Evolutionary conservation across 2,888 invertebrate species (phyloP), one percentile per base, ranked within the genome.

Genomic region (Nomada ferruginata): DNA sequence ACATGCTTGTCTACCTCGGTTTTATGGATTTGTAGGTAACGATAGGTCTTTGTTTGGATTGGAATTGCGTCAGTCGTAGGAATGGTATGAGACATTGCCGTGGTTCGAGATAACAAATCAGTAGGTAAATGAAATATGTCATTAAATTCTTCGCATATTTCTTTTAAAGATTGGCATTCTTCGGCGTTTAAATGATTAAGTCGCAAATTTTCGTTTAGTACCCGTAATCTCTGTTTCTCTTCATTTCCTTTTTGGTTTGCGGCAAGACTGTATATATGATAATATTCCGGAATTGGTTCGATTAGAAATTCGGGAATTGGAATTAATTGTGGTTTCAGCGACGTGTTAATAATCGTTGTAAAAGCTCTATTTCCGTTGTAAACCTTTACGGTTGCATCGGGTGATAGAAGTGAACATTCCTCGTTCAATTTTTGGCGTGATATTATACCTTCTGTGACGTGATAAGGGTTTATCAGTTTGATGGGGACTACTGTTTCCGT

Each of bases 401-500:
- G 26, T 26, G 26, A 26, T 26, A 26, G 26, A 2, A 26, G 26
- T 26, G 26, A 26, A 26, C 2, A 26, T 52, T 42, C 29, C 7
- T 29, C 29, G 52, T 29, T 55, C 42, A 10, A 66, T 66, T 55
- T 69, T 13, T 13, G 69, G 69, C 20, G 59, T 13, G 47, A 69
- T 42, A 59, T 9, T 11, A 66, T 66, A 23, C 66, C 66, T 18
- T 66, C 66, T 66, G n/a, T 36, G 10, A 66, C 2, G 20, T 66
- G 53, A 2, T 13, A 66, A n/a, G 66, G 66, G 42, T 66, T 66
- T 66, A 66, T 42, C 20, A 66, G 13, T 42, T 66, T 66, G 10
- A 66, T 55, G 10, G 55, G 66, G 20, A 66, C 50, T 55, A 66
- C 3, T 7, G 66, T 66, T 66, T 66, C 66, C 36, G 66, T 52